A percentile compares a stretch with the other conserved stretches of the same genome.
Conservation (phyloP, 2,113 vertebrate genomes). For the Egretta garzetta region DNA sequence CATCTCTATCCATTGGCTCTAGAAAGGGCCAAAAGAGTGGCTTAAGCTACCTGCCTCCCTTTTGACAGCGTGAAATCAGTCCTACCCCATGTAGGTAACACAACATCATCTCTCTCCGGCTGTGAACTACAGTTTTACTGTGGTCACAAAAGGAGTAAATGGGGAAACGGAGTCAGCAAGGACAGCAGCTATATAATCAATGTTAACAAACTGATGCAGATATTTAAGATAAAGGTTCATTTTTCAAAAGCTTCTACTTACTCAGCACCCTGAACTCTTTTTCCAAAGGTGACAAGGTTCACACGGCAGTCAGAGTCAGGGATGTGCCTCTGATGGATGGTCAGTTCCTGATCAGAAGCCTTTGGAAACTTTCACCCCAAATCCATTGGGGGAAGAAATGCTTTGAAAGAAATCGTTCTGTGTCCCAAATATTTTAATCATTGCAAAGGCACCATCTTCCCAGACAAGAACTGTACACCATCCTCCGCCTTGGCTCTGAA, state of each 20-base stretch:
- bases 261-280: not conserved
- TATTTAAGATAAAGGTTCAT: not conserved
- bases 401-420: not conserved
- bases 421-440: not conserved
- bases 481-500: not conserved
- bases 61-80: not conserved
- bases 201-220: not conserved
- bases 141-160: not conserved
- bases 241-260: not conserved
- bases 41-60: not conserved
- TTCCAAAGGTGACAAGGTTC: not conserved
- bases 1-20: not conserved
- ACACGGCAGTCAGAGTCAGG: not conserved
- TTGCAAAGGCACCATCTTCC: not conserved
- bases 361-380: not conserved
- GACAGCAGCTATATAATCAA: not conserved
- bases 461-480: not conserved
- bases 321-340: not conserved
- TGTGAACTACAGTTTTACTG: not conserved
- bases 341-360: not conserved
- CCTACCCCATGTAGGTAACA: not conserved
- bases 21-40: not conserved
- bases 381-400: accelerated
- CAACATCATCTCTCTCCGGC: not conserved
- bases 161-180: not conserved